These are phyloP conservation scores for Drosophila nebulosa DNA, from an alignment of 1,140 invertebrate species.

Conservation along the genomic window DNA sequence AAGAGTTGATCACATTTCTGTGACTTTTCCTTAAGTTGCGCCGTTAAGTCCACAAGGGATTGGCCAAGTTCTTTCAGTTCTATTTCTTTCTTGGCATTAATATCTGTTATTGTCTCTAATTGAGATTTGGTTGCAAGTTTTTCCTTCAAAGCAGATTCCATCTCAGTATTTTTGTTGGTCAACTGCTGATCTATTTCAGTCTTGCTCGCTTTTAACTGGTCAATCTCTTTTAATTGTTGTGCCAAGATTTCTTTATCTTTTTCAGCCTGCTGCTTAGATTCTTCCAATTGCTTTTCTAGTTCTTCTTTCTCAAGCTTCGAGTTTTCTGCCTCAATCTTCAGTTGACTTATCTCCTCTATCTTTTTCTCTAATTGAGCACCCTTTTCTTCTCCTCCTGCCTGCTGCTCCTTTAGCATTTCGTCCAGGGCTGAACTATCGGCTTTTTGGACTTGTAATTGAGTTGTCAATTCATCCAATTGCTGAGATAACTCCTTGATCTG, in stretches of 20 bases:
- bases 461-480: conserved; percentile 57
- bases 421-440: conserved; percentile 75
- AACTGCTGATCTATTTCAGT: conserved; percentile 11
- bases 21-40: conserved; percentile 19
- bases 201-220: conserved; percentile 12
- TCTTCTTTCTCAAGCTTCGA: conserved; percentile 53
- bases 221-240: neutral
- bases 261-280: neutral
- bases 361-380: conserved; percentile 24
- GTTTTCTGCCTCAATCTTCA: conserved; percentile 16
- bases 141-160: conserved; percentile 9
- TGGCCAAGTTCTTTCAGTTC: neutral
- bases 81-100: conserved; percentile 6
- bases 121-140: conserved; percentile 1
- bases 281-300: conserved; percentile 68
- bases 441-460: conserved; percentile 77
- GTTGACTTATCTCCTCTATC: neutral
- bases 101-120: neutral
- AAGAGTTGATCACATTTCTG: neutral
- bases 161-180: conserved; percentile 9
- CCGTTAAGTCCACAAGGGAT: conserved; percentile 15
- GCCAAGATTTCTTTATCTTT: neutral
- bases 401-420: conserved; percentile 62
- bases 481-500: conserved; percentile 57
- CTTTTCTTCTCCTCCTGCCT: conserved; percentile 20